phyloP scores from a whole-genome alignment of 2,113 vertebrate genomes.

The Mus pahari region DNA sequence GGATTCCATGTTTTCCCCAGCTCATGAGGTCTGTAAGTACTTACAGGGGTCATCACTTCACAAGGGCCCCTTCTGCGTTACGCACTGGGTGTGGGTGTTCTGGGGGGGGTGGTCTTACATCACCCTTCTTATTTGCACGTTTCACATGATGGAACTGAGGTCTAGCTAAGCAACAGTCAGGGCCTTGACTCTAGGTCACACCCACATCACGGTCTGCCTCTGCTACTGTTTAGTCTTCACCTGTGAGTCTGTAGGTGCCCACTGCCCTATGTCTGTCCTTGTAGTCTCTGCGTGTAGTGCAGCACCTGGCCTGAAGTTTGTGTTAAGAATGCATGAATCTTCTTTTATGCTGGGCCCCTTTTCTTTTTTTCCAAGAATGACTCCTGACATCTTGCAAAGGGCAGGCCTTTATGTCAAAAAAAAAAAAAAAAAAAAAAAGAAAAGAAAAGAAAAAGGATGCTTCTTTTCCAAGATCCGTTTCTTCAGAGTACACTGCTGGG shows the following conservation, averaged over 20 bases:
- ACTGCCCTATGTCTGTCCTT: not conserved
- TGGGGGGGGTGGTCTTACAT: not conserved
- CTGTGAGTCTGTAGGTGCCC: not conserved
- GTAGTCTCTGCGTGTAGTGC: not conserved
- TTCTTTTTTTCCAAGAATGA: constrained; percentile 47
- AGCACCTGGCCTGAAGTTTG: not conserved
- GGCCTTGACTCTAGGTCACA: not conserved
- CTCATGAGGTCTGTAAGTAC: not conserved
- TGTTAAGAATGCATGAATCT: not conserved
- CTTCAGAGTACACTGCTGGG: not conserved
- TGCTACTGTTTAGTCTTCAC: not conserved
- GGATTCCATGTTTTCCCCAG: not conserved
- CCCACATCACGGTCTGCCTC: not conserved
- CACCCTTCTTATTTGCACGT: not conserved
- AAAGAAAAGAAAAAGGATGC: not conserved
- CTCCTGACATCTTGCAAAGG: constrained; percentile 41
- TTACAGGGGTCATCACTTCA: not conserved
- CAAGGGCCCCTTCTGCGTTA: not conserved
- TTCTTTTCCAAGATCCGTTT: constrained; percentile 13
- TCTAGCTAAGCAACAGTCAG: not conserved
- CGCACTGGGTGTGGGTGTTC: not conserved
- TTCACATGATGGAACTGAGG: not conserved
- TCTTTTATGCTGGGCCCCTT: not conserved
- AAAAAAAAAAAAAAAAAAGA: not conserved
- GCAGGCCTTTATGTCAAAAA: constrained; percentile 39